phyloP scores from a whole-genome alignment of 2,888 invertebrate species.

The Leucoptera coffeella region DNA sequence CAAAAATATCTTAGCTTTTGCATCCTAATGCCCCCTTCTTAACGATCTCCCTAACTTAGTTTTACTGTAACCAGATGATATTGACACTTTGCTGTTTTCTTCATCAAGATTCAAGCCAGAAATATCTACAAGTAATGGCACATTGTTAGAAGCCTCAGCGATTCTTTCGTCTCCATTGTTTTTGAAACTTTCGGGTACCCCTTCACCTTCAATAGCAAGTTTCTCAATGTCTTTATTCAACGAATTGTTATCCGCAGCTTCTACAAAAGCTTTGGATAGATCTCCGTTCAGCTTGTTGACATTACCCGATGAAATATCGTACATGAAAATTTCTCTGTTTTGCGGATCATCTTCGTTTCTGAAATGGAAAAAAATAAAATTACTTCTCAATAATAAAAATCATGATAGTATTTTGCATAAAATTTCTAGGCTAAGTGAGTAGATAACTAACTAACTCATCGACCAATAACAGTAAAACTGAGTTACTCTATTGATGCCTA shows the following conservation, averaged over 20 bases:
- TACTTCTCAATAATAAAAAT: no score
- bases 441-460: no score
- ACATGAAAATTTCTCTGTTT: constrained; percentile 81
- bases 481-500: no score
- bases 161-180: constrained; percentile 18
- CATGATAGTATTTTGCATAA: no score
- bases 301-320: constrained; percentile 66
- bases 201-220: constrained; percentile 46
- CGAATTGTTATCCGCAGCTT: constrained; percentile 82
- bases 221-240: constrained; percentile 58
- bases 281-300: constrained; percentile 77
- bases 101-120: constrained; percentile 34
- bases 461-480: no score
- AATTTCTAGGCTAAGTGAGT: no score
- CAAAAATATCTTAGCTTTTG: no score
- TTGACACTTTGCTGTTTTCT: constrained; percentile 29
- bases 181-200: constrained; percentile 28
- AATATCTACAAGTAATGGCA: constrained; percentile 47
- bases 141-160: constrained; percentile 39
- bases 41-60: constrained; percentile 43
- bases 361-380: constrained; percentile 11
- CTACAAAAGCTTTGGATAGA: constrained; percentile 77
- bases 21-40: no score
- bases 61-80: constrained; percentile 48
- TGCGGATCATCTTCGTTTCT: constrained; percentile 39